phyloP scores from a whole-genome alignment of 2,113 vertebrate genomes.

The Callaeas wilsoni region DNA sequence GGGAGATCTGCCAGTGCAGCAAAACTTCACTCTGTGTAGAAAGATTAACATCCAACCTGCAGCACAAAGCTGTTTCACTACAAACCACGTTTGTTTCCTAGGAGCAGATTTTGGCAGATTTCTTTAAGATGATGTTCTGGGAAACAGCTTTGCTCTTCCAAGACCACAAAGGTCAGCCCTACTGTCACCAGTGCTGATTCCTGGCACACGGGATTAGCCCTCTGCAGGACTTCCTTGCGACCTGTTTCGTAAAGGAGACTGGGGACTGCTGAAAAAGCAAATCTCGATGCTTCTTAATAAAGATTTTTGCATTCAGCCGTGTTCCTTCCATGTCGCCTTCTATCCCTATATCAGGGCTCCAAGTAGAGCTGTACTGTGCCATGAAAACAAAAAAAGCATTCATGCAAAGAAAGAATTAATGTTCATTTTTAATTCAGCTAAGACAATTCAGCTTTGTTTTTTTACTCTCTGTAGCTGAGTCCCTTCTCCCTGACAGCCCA shows the following conservation, averaged over 20 bases:
- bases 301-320: neutral
- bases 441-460: neutral
- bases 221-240: neutral
- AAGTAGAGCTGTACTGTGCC: neutral
- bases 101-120: neutral
- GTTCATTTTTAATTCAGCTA: neutral
- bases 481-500: neutral
- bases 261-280: neutral
- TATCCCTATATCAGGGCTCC: accelerated
- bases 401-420: neutral
- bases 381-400: neutral
- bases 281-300: neutral
- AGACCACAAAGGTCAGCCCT: neutral
- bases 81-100: neutral
- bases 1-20: neutral
- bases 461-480: neutral
- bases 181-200: neutral
- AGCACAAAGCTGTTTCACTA: neutral
- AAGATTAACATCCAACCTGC: neutral
- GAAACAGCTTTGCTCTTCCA: neutral
- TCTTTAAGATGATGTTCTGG: neutral
- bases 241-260: neutral
- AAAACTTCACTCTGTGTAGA: neutral
- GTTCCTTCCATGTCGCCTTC: neutral
- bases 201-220: neutral